Evolutionary conservation across 2,888 invertebrate species (phyloP).

Genomic region (Nomada ferruginata): DNA sequence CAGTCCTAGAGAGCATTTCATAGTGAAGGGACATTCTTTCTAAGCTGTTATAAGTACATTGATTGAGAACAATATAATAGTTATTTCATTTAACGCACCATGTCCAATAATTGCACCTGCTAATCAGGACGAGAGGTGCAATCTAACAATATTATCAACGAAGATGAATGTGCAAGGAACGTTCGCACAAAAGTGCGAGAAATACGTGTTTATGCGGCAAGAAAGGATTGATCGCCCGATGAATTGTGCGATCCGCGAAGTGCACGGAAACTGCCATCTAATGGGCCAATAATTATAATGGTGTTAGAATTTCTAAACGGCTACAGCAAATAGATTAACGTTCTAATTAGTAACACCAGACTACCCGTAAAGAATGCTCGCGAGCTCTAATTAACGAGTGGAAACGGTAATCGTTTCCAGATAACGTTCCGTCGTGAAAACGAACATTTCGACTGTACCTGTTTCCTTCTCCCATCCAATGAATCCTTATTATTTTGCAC

Average conservation of each 20-base stretch:
- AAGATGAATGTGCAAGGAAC: no score
- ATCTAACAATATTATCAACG: neutral
- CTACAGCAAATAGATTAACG: neutral
- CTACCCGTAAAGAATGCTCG: neutral
- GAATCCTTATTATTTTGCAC: constrained; percentile 34
- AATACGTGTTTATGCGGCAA: neutral
- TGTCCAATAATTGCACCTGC: neutral
- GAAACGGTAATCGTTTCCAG: neutral
- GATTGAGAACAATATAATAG: neutral
- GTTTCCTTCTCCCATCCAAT: neutral
- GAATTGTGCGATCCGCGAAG: neutral
- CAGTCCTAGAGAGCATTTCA: no score
- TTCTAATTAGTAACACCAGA: constrained; percentile 2
- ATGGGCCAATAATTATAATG: constrained; percentile 18
- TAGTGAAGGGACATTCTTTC: no score
- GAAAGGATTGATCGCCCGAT: neutral
- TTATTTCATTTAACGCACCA: no score
- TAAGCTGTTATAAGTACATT: no score
- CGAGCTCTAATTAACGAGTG: constrained; percentile 10
- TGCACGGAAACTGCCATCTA: neutral
- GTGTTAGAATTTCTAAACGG: neutral
- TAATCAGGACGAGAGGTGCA: neutral
- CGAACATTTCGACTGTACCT: neutral
- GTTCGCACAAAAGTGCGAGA: neutral
- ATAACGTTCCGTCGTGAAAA: neutral